phyloP scores from a whole-genome alignment of 2,113 vertebrate species.

The Gnathonemus longibarbis region DNA sequence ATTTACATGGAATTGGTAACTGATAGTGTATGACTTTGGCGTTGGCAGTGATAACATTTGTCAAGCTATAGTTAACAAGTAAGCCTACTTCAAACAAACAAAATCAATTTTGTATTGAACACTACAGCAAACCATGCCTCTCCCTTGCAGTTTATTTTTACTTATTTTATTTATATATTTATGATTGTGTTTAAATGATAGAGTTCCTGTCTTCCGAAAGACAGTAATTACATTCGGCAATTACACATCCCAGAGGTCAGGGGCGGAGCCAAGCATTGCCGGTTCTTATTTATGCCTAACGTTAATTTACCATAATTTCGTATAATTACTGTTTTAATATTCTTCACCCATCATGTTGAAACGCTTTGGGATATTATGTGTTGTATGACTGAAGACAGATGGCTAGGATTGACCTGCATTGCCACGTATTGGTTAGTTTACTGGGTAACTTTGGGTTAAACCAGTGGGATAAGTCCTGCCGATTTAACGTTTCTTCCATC shows the following conservation, averaged over 20 bases:
- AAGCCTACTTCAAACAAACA: background rate
- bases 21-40: background rate
- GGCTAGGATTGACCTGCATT: background rate
- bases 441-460: background rate
- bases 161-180: background rate
- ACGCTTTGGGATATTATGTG: background rate
- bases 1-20: background rate
- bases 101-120: background rate
- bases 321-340: background rate
- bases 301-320: background rate
- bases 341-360: background rate
- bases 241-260: background rate
- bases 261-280: background rate
- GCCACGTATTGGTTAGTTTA: background rate
- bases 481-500: background rate
- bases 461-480: background rate
- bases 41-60: background rate
- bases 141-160: background rate
- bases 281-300: background rate
- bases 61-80: background rate
- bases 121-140: background rate
- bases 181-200: background rate
- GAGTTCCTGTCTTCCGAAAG: background rate
- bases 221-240: background rate
- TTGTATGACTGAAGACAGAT: background rate